A percentile compares a stretch with the other conserved stretches of the same genome.
phyloP scores from a whole-genome alignment of 2,113 vertebrate species.

The Malurus alboscapulatus region DNA sequence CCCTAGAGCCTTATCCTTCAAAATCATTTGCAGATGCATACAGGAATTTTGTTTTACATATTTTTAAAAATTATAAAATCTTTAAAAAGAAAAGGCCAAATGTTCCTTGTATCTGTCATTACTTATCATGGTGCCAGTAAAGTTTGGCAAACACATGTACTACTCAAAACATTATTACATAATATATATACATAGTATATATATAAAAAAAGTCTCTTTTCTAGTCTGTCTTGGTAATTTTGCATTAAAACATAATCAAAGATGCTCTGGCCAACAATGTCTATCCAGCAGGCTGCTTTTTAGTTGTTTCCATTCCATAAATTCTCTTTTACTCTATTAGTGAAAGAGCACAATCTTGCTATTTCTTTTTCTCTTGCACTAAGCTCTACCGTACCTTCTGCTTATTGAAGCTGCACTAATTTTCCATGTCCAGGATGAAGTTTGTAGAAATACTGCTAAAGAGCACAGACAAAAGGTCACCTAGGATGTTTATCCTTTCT shows the following conservation, averaged over 20 bases:
- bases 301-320: not conserved
- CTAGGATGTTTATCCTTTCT: not conserved
- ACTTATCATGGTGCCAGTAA: not conserved
- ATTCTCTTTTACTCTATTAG: not conserved
- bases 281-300: not conserved
- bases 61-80: not conserved
- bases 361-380: not conserved
- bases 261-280: rapidly evolving
- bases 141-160: not conserved
- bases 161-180: rapidly evolving
- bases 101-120: not conserved
- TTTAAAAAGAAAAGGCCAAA: not conserved
- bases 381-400: not conserved
- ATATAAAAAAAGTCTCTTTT: not conserved
- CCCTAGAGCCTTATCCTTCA: not conserved
- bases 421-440: not conserved
- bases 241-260: not conserved
- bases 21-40: not conserved
- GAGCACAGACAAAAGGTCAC: not conserved
- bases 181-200: too few species aligned
- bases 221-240: not conserved
- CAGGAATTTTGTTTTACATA: not conserved
- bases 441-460: not conserved
- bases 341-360: not conserved
- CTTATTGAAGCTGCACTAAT: not conserved